These are phyloP conservation scores for Spodoptera litura DNA, from an alignment of 1,140 invertebrate genomes.

Conservation along the genomic window DNA sequence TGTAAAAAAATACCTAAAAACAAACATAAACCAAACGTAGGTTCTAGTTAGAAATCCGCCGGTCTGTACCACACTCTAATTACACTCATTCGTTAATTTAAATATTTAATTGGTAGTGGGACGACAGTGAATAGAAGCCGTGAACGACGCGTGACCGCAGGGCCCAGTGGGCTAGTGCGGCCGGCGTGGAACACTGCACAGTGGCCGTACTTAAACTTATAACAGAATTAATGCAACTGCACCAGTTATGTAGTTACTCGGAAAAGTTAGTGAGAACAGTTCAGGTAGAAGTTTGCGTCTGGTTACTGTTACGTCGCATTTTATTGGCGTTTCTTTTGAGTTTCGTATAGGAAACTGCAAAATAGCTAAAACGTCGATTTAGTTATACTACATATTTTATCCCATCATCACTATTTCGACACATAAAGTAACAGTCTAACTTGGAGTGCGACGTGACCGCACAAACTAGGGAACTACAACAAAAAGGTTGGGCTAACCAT, in stretches of 20 bases:
- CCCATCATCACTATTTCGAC: neutral
- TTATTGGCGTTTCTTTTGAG: too few relatives aligned
- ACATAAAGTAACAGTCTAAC: conserved; percentile 2
- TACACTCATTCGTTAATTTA: conserved; percentile 39
- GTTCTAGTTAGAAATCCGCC: neutral
- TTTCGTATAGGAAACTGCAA: too few relatives aligned
- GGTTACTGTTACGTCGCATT: too few relatives aligned
- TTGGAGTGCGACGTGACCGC: neutral
- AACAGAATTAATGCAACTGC: conserved; percentile 5
- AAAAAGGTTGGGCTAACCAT: conserved; percentile 58
- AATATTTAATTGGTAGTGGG: conserved; percentile 35
- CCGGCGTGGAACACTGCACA: neutral
- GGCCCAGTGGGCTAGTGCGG: neutral
- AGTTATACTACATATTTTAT: too few relatives aligned
- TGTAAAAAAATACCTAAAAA: neutral
- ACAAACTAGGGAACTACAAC: conserved; percentile 51
- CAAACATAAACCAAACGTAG: neutral
- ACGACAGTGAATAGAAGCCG: conserved; percentile 17
- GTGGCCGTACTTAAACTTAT: conserved; percentile 3
- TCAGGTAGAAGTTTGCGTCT: too few relatives aligned
- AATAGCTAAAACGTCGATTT: too few relatives aligned
- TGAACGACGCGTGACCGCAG: conserved; percentile 17
- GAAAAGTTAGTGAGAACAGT: neutral
- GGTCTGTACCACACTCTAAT: conserved; percentile 27
- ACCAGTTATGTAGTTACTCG: conserved; percentile 2